Evolutionary conservation across 37 sponge, comb jelly and placozoan genomes (phyloP), one percentile per base, ranked within the genome.

Genomic region (Ianthella basta): DNA sequence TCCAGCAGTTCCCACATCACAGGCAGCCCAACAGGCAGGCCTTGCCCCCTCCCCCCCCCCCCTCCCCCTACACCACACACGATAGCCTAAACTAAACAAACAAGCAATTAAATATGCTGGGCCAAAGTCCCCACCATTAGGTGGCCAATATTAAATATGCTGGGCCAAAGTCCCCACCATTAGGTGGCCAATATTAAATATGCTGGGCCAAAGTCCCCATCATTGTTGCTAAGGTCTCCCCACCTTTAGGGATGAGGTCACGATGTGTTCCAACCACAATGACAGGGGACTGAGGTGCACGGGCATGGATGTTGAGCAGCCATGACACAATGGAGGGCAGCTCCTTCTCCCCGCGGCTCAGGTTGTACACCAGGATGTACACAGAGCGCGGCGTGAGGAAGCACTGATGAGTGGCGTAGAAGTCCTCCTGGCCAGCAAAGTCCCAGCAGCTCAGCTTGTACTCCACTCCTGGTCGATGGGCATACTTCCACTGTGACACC

Each of bases 401-500:
- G 60, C 95, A 95, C 88, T 95, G 95, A 50, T 95, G 92, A 0
- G 92, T 91, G 50, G 86, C 80, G 85, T 95, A 95, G 88, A 91
- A 95, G 89, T 95, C 95, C 84, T 90, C 85, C 63, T 91, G 92
- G n/a, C 95, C 95, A 34, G 92, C 95, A 85, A 95, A 91, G 83
- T 95, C 95, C 95, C 95, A 95, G 80, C 93, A 92, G 84, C 57
- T 92, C 75, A 92, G 66, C 38, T 85, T 57, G 50, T 92, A 92
- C 33, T n/a, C 66, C 54, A 29, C 81, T 15, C 81, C 60, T 1
- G 20, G 29, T 1, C 60, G 59, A 2, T 36, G 60, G 33, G 59
- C 40, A 29, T 68, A 89, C 81, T 25, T 89, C 93, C 93, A 92
- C 30, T 92, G 81, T 33, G 60, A 91, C 55, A 96, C 87, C 56